Conservation (phyloP, 2,797 vertebrate species). For the Botia almorhae region DNA sequence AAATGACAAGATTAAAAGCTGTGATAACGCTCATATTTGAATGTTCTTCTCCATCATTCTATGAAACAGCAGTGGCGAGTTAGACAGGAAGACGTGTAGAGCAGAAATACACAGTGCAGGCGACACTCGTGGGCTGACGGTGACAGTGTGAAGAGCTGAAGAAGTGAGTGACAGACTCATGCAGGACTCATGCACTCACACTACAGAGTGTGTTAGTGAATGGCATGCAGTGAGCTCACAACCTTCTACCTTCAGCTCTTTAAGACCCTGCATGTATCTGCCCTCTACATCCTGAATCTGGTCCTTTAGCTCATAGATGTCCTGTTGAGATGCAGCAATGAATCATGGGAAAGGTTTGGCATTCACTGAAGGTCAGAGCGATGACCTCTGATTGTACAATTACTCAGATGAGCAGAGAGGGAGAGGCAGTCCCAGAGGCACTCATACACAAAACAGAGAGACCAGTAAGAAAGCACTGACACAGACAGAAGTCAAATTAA, state of each 20-base stretch:
- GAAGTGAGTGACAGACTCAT: constrained; percentile 27
- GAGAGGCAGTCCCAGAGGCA: background rate
- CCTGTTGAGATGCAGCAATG: constrained; percentile 93
- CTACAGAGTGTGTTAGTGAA: constrained; percentile 54
- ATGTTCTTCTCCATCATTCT: background rate
- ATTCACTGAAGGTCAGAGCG: constrained; percentile 36
- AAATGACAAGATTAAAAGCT: background rate
- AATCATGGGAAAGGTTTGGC: constrained; percentile 63
- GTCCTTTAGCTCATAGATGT: constrained; percentile 99
- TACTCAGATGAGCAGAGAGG: background rate
- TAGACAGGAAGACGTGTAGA: background rate
- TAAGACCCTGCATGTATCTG: constrained; percentile 99
- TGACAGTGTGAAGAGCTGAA: constrained; percentile 1
- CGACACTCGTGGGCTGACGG: background rate
- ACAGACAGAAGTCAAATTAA: background rate
- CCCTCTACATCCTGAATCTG: constrained; percentile 99
- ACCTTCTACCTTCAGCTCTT: constrained; percentile 99
- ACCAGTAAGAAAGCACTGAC: background rate
- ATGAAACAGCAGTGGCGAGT: background rate
- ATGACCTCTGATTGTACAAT: constrained; percentile 19
- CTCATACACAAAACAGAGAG: constrained; percentile 22
- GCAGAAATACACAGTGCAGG: constrained; percentile 2
- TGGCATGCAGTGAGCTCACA: constrained; percentile 79
- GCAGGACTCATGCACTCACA: constrained; percentile 47
- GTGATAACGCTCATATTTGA: too few relatives aligned